A percentile compares a stretch with the other conserved stretches of the same genome.
Evolutionary conservation across 2,113 vertebrate genomes (phyloP).

Genomic region (Sisor rabdophorus): DNA sequence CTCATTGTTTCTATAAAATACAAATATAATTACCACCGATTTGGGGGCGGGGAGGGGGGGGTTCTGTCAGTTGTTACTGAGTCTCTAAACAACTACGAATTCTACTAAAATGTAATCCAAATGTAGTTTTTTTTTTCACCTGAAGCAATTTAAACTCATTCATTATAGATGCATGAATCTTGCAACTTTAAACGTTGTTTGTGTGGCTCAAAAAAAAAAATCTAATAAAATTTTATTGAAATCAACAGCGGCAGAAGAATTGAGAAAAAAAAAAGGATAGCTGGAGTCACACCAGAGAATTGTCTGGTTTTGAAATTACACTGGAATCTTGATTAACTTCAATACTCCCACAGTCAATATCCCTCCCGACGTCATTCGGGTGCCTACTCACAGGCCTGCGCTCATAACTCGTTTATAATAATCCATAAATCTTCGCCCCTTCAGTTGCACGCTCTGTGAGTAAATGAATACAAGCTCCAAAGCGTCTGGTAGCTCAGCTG

Average conservation of each 20-base stretch:
- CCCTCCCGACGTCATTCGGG: slow-evolving; percentile 32
- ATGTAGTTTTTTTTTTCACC: slow-evolving; percentile 25
- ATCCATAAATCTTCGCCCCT: slow-evolving; percentile 47
- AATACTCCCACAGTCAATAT: slow-evolving; percentile 44
- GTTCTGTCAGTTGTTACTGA: background rate
- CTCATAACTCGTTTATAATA: slow-evolving; percentile 47
- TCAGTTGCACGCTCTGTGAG: slow-evolving; percentile 20
- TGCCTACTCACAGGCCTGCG: slow-evolving; percentile 39
- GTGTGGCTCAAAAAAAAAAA: slow-evolving; percentile 12
- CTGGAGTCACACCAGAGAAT: slow-evolving; percentile 27
- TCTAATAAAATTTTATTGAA: slow-evolving; percentile 25
- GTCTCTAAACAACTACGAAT: slow-evolving; percentile 5
- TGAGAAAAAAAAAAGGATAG: background rate
- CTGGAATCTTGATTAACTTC: slow-evolving; percentile 41
- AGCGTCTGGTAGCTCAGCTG: slow-evolving; percentile 40
- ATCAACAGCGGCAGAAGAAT: slow-evolving; percentile 9
- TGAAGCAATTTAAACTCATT: slow-evolving; percentile 29
- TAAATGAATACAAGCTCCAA: slow-evolving; percentile 47
- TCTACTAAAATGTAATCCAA: background rate
- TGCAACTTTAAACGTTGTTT: slow-evolving; percentile 31
- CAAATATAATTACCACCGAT: too few relatives aligned
- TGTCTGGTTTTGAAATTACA: slow-evolving; percentile 38
- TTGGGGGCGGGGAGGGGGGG: too few relatives aligned
- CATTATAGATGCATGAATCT: slow-evolving; percentile 32
- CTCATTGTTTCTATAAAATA: background rate